Conservation (phyloP, 2,888 invertebrate species). For the Drosophila vallismaia region DNA sequence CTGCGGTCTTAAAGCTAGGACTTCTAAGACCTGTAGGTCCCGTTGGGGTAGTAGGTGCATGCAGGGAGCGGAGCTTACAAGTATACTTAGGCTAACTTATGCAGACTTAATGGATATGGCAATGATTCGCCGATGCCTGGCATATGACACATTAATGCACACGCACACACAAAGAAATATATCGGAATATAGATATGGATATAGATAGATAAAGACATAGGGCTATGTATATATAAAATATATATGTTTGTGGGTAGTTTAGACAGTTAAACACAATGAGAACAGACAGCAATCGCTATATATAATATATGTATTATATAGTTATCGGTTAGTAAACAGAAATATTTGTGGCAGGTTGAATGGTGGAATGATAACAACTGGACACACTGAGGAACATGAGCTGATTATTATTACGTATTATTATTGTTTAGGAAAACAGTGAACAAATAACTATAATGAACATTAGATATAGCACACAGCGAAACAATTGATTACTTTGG, state of each 20-base stretch:
- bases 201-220: conserved; percentile 27
- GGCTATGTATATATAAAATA: conserved; percentile 1
- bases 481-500: conserved; percentile 68
- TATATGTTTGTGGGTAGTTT: conserved; percentile 22
- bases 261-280: conserved; percentile 47
- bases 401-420: conserved; percentile 26
- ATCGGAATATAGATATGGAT: conserved; percentile 23
- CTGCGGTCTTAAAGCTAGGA: conserved; percentile 10
- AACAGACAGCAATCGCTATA: conserved; percentile 42
- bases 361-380: conserved; percentile 50
- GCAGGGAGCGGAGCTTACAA: conserved; percentile 58
- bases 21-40: not conserved
- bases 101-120: conserved; percentile 46
- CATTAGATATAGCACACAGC: conserved; percentile 61
- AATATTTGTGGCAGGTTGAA: conserved; percentile 16
- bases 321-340: conserved; percentile 10
- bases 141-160: conserved; percentile 42
- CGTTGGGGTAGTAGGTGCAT: conserved; percentile 32
- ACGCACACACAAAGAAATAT: conserved; percentile 33
- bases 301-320: conserved; percentile 29
- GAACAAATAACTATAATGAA: conserved; percentile 42
- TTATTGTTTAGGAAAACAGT: conserved; percentile 37
- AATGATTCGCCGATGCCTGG: conserved; percentile 31
- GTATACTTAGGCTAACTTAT: conserved; percentile 65
- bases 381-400: conserved; percentile 52